Evolutionary conservation across 1,140 invertebrate species (phyloP), one percentile per base, ranked within the genome.

Genomic region (Helicoverpa armigera): DNA sequence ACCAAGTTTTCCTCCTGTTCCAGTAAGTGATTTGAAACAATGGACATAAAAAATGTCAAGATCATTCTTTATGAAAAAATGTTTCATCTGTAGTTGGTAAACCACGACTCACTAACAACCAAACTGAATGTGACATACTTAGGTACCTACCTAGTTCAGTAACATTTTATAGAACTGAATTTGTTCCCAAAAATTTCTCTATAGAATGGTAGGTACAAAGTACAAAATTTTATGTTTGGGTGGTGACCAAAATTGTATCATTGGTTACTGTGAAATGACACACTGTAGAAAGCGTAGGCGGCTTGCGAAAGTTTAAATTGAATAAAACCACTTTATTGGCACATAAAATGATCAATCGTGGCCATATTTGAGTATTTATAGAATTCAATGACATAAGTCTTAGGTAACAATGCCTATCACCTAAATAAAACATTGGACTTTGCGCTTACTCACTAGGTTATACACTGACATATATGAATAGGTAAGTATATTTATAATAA

Each of bases 251-350:
- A 14, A 18, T 29, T 13, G 43, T 61, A 11, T 51, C 10, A 51
- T 23, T 76, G 58, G 43, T n/a, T 18, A 31, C 43, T 16, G 23
- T 60, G 70, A 23, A 12, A 4, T 69, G 65, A 61, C 58, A n/a
- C 16, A 51, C 48, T 14, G 18, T n/a, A 31, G 63, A 53, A 16
- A 9, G 7, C n/a, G 75, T 77, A 31, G 75, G 75, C 29, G 61
- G 16, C 56, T 67, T 56, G 29, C 50, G 75, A 77, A 77, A 77
- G 60, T 29, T 16, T 1, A 16, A 29, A 61, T 75, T 50, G 73
- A 75, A 50, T 75, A n/a, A 18, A 75, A 61, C 73, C 43, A 29
- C 23, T 76, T 61, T 18, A 48, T 76, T 53, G 58, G 7, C 73
- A 50, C 58, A 53, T 29, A 23, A 11, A 72, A 72, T 54, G 63